Percentiles rank a stretch among this genome's conserved stretches.
phyloP scores from a whole-genome alignment of 2,888 invertebrate species.

The Apodemia duryi region DNA sequence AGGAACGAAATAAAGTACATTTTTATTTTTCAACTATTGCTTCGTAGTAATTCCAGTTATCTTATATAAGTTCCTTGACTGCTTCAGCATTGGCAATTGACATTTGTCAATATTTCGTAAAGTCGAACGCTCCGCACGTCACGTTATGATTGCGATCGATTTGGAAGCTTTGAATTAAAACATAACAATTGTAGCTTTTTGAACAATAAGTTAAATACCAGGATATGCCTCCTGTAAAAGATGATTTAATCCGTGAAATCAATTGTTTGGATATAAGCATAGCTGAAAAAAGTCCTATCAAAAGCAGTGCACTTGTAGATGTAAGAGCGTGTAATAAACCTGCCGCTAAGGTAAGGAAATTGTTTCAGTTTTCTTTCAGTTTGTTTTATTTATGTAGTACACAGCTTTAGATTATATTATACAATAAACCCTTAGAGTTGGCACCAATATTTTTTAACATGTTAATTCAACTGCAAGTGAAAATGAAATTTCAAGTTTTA shows the following conservation, averaged over 20 bases:
- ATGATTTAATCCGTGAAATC: slow-evolving; percentile 68
- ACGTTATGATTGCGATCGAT: slow-evolving; percentile 21
- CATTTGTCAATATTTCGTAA: slow-evolving; percentile 9
- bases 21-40: no score
- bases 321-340: slow-evolving; percentile 85
- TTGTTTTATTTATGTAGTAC: background rate
- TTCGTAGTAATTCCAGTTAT: no score
- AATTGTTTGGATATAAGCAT: slow-evolving; percentile 71
- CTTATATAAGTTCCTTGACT: no score
- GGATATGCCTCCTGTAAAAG: slow-evolving; percentile 77
- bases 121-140: slow-evolving; percentile 15
- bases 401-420: background rate
- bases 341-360: slow-evolving; percentile 78
- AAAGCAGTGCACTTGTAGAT: slow-evolving; percentile 77
- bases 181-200: slow-evolving; percentile 19
- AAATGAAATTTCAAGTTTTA: no score
- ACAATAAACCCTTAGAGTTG: background rate
- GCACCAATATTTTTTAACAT: no score
- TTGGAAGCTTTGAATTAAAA: slow-evolving; percentile 18
- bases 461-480: no score
- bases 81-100: background rate
- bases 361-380: background rate
- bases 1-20: no score
- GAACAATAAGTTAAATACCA: slow-evolving; percentile 32
- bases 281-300: slow-evolving; percentile 69